phyloP scores from a whole-genome alignment of 2,888 invertebrate genomes.

The Drosophila pseudotalamancana region DNA sequence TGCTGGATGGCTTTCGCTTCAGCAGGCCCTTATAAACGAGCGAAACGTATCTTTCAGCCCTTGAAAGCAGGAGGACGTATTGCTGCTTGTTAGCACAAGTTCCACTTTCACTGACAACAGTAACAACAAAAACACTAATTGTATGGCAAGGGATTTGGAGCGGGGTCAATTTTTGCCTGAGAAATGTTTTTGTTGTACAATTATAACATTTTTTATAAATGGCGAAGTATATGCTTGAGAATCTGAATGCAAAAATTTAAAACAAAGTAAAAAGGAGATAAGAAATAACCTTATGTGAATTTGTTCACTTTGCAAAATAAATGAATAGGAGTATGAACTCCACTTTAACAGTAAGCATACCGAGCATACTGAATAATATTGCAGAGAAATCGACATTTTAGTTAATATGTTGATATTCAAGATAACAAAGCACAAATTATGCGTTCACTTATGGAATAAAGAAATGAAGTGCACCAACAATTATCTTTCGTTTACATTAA shows the following conservation, averaged over 20 bases:
- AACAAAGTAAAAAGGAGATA: not conserved
- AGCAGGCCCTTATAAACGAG: slow-evolving; percentile 45
- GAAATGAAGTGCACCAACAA: not conserved
- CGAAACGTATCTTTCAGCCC: slow-evolving; percentile 57
- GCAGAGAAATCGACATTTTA: too few relatives aligned
- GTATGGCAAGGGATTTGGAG: slow-evolving; percentile 2
- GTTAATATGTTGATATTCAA: too few relatives aligned
- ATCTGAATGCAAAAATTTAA: slow-evolving; percentile 2
- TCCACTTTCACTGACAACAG: slow-evolving; percentile 58
- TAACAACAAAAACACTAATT: slow-evolving; percentile 12
- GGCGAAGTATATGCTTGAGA: slow-evolving; percentile 1
- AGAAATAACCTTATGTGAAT: not conserved
- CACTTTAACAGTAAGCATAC: too few relatives aligned
- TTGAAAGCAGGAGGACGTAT: slow-evolving; percentile 46
- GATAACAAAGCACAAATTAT: too few relatives aligned
- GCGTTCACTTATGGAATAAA: too few relatives aligned
- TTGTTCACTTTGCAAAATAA: not conserved
- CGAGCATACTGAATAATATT: too few relatives aligned
- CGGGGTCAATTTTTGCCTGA: slow-evolving; percentile 10
- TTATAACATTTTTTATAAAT: slow-evolving; percentile 22
- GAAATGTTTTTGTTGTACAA: slow-evolving; percentile 7
- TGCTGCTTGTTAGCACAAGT: slow-evolving; percentile 58
- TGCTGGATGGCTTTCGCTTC: slow-evolving; percentile 47
- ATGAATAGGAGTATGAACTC: too few relatives aligned
- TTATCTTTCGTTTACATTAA: not conserved